Conservation (phyloP, 2,113 vertebrate genomes). For the Myrmophylax atrothorax region DNA sequence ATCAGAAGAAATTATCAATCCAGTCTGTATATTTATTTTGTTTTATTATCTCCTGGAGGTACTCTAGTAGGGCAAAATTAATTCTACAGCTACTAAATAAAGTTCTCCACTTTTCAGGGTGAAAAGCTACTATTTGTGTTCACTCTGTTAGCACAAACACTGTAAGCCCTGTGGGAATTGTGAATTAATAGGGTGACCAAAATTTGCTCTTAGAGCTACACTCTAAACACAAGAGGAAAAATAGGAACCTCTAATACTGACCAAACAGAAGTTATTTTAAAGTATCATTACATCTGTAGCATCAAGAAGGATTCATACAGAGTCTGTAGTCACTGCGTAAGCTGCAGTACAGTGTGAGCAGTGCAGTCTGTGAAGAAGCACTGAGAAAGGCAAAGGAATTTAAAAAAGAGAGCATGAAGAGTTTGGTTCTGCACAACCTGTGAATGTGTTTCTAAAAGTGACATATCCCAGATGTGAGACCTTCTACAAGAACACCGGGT, state of each 20-base stretch:
- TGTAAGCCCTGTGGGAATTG: not conserved
- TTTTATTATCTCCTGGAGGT: not conserved
- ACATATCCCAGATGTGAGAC: not conserved
- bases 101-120: not conserved
- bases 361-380: not conserved
- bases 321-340: not conserved
- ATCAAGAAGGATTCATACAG: not conserved
- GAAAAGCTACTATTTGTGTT: not conserved
- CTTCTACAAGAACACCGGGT: not conserved
- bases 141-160: not conserved
- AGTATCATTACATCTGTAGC: not conserved
- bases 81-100: not conserved
- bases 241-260: not conserved
- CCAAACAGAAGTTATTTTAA: not conserved
- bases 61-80: not conserved
- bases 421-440: not conserved
- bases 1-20: not conserved
- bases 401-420: not conserved
- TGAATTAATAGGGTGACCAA: not conserved
- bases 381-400: not conserved
- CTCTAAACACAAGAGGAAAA: not conserved
- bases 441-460: not conserved
- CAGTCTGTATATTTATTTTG: not conserved
- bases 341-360: not conserved
- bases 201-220: not conserved